phyloP scores from a whole-genome alignment of 2,888 invertebrate genomes.

The Criorhina ranunculi region DNA sequence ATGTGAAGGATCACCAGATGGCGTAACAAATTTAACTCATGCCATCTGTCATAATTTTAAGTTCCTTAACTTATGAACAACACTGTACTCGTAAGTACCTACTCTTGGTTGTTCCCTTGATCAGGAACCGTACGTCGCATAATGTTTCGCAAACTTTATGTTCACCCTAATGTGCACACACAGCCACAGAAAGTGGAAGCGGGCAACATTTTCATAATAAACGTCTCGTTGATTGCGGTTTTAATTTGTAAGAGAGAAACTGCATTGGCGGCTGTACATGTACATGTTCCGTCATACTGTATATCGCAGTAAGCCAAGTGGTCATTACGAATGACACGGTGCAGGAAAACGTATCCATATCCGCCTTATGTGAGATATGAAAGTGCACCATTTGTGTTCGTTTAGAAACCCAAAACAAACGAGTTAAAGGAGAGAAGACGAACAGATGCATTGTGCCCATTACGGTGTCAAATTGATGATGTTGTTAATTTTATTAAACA shows the following conservation, averaged over 20 bases:
- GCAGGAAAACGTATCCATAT: conserved; percentile 53
- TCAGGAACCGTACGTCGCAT: not conserved
- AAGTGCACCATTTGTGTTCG: conserved; percentile 51
- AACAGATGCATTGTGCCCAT: conserved; percentile 11
- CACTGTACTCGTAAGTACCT: not conserved
- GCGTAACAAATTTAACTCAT: not conserved
- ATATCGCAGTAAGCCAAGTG: conserved; percentile 54
- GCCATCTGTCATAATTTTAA: not conserved
- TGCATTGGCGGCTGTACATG: conserved; percentile 13
- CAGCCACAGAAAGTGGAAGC: conserved; percentile 21
- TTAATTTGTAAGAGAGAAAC: conserved; percentile 53
- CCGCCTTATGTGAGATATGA: conserved; percentile 69
- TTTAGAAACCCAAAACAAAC: conserved; percentile 19
- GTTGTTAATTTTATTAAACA: not conserved
- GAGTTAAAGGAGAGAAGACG: not conserved
- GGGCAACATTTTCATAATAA: conserved; percentile 38
- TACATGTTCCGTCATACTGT: conserved; percentile 27
- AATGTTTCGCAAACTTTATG: conserved; percentile 9
- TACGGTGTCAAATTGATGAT: not conserved
- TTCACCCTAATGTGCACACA: conserved; percentile 1
- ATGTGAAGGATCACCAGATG: not conserved
- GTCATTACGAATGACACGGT: conserved; percentile 67
- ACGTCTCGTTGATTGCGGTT: conserved; percentile 62
- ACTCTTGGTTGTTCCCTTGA: not conserved
- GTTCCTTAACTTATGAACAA: not conserved